phyloP scores from a whole-genome alignment of 2,113 vertebrate genomes.

The Antigone vipio region DNA sequence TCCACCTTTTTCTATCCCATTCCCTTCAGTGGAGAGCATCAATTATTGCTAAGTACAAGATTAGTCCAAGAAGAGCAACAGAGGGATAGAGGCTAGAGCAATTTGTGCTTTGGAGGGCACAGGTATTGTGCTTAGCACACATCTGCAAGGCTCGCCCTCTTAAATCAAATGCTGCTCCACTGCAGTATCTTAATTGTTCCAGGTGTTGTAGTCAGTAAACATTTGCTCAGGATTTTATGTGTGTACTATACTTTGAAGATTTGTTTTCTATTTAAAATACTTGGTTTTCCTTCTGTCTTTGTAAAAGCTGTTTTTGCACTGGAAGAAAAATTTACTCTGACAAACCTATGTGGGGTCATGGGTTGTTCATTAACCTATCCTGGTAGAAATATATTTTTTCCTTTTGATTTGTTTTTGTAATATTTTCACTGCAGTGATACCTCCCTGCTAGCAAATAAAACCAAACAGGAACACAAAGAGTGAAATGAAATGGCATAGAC shows the following conservation, averaged over 20 bases:
- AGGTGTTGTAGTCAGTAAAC: slow-evolving; percentile 63
- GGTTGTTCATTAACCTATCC: background rate
- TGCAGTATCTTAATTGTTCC: slow-evolving; percentile 56
- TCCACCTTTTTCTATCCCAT: background rate
- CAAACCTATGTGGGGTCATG: background rate
- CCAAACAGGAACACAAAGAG: background rate
- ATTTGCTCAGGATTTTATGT: slow-evolving; percentile 50
- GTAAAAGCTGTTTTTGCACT: background rate
- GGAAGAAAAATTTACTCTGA: background rate
- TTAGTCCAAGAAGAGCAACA: background rate
- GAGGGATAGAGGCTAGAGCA: background rate
- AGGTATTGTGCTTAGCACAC: slow-evolving; percentile 5
- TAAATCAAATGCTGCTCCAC: slow-evolving; percentile 40
- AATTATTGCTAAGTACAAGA: background rate
- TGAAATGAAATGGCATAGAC: background rate
- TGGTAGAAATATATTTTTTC: background rate
- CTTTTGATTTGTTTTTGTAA: background rate
- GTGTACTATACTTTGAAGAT: background rate
- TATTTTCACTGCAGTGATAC: background rate
- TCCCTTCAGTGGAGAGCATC: background rate
- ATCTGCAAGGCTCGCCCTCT: slow-evolving; percentile 9
- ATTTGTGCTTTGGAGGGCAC: background rate
- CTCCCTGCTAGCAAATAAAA: background rate
- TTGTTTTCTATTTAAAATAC: slow-evolving; percentile 34
- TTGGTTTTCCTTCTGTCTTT: background rate